Evolutionary conservation across 1,140 invertebrate species (phyloP).

Genomic region (Grapholita molesta): DNA sequence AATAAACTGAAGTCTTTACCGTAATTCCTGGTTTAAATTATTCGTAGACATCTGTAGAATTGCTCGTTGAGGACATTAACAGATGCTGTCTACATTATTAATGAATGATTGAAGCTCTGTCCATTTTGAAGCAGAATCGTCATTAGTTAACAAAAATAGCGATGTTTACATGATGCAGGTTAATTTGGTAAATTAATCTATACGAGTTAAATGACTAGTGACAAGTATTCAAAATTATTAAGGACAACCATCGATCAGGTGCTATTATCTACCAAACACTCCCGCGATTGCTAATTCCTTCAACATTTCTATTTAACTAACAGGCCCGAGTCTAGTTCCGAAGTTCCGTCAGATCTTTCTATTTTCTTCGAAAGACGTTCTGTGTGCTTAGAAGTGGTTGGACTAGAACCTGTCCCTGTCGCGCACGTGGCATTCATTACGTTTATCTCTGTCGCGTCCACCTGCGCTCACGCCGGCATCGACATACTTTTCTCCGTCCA

Average conservation of each 20-base stretch:
- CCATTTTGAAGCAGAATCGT: too few relatives aligned
- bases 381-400: constrained; percentile 45
- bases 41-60: too few relatives aligned
- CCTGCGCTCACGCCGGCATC: constrained; percentile 48
- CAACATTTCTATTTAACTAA: constrained; percentile 1
- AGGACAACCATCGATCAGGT: background rate
- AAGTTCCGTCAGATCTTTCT: constrained; percentile 50
- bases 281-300: background rate
- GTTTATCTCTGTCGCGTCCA: constrained; percentile 51
- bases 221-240: background rate
- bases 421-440: constrained; percentile 25
- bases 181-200: too few relatives aligned
- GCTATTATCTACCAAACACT: background rate
- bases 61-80: too few relatives aligned
- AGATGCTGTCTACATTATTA: too few relatives aligned
- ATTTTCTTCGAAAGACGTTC: constrained; percentile 56
- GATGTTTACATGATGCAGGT: too few relatives aligned
- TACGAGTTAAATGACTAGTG: too few relatives aligned
- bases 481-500: constrained; percentile 67
- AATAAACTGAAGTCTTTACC: background rate
- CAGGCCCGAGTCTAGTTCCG: constrained; percentile 34
- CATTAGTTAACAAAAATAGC: too few relatives aligned
- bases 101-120: too few relatives aligned
- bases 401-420: constrained; percentile 37
- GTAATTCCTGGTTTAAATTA: too few relatives aligned